Conservation (phyloP, 2,113 vertebrate species). For the Equus przewalskii region DNA sequence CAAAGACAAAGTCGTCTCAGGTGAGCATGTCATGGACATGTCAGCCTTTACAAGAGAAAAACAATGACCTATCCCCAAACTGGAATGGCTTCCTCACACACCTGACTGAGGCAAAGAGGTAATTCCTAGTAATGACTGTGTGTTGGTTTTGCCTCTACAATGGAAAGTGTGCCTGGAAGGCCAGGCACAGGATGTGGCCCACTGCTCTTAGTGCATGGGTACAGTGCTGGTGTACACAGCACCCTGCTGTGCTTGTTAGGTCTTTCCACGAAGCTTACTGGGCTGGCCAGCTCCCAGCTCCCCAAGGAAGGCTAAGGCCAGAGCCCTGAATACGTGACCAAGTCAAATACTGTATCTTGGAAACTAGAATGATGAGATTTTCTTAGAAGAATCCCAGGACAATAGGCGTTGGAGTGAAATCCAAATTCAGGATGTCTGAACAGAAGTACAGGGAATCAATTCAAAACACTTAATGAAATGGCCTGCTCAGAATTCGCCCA, state of each 20-base stretch:
- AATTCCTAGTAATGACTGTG: background rate
- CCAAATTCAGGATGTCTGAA: background rate
- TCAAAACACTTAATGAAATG: slow-evolving; percentile 18
- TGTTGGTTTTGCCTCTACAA: background rate
- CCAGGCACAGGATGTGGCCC: background rate
- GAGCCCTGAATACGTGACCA: background rate
- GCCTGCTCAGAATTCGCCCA: background rate
- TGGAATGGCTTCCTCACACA: background rate
- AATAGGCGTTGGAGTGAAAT: background rate
- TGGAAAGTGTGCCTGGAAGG: background rate
- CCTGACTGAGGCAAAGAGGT: background rate
- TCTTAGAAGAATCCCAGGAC: background rate
- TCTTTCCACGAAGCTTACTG: background rate
- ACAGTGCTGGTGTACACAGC: background rate
- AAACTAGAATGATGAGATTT: background rate
- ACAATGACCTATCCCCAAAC: background rate
- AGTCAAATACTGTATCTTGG: background rate
- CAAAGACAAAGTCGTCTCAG: background rate
- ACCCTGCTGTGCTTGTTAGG: accelerated
- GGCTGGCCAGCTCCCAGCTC: background rate
- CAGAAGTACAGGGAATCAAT: background rate
- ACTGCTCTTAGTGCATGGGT: accelerated
- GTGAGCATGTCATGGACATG: background rate
- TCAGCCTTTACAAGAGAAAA: background rate
- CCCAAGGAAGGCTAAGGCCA: background rate